Conservation (phyloP, 2,113 vertebrate species). For the Chionis minor region DNA sequence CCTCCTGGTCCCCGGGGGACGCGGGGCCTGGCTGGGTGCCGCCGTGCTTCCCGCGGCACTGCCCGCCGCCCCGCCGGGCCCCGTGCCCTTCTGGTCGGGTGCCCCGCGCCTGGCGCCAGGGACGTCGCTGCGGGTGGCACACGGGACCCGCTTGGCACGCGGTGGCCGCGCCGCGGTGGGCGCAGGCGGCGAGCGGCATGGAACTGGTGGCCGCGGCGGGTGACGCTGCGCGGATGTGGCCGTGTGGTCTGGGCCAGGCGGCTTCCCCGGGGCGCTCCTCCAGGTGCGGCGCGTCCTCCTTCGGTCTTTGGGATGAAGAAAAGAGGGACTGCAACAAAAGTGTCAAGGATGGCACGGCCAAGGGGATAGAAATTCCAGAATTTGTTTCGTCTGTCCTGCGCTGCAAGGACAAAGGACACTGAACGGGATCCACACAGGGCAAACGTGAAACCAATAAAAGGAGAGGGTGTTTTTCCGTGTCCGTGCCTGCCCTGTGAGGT, state of each 20-base stretch:
- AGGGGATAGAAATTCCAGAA: background rate
- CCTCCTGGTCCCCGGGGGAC: too few relatives aligned
- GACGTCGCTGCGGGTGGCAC: background rate
- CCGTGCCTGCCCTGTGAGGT: background rate
- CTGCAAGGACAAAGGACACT: background rate
- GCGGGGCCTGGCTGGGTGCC: too few relatives aligned
- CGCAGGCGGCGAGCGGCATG: rapidly evolving
- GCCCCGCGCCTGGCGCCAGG: rapidly evolving
- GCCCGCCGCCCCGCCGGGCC: too few relatives aligned
- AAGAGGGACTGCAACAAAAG: too few relatives aligned
- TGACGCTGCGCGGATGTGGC: background rate
- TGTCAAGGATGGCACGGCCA: background rate
- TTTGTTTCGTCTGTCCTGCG: rapidly evolving
- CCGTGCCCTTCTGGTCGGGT: too few relatives aligned
- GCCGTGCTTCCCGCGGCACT: too few relatives aligned
- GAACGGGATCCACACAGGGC: rapidly evolving
- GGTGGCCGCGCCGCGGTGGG: rapidly evolving
- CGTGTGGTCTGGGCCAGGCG: background rate
- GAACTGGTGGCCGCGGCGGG: too few relatives aligned
- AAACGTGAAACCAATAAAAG: background rate
- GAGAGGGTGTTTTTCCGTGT: background rate
- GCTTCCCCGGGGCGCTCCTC: background rate
- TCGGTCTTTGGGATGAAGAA: background rate
- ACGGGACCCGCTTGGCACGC: background rate
- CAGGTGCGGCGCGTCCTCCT: background rate